These are phyloP conservation scores for Platorchestia sp. DNA, from an alignment of 1,140 invertebrate species.

Conservation along the genomic window DNA sequence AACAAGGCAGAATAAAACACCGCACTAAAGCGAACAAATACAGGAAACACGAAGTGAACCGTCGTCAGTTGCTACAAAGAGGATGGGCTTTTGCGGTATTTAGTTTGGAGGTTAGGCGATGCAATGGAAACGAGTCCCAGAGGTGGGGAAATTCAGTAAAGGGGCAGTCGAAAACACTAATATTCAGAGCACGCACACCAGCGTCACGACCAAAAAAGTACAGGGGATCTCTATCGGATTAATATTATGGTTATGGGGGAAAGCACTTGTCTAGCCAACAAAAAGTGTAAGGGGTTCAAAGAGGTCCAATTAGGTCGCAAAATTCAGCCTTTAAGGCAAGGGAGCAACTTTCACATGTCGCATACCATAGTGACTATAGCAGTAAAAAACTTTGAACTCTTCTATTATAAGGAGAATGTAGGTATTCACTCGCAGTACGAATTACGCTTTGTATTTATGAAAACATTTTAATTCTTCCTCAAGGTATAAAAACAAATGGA, in stretches of 20 bases:
- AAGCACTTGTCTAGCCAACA: neutral
- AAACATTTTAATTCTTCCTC: neutral
- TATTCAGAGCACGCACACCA: neutral
- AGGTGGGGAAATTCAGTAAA: neutral
- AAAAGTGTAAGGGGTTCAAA: neutral
- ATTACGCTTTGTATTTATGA: no score
- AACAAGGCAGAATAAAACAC: neutral
- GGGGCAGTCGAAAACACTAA: neutral
- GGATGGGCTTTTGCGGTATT: neutral
- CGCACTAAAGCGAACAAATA: neutral
- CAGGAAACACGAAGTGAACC: neutral
- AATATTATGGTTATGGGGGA: slow-evolving; percentile 16
- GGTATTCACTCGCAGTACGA: no score
- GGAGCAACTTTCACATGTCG: neutral
- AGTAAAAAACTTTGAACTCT: neutral
- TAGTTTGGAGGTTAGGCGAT: neutral
- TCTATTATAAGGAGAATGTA: neutral
- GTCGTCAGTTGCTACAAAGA: neutral
- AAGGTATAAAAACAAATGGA: neutral
- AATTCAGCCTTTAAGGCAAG: neutral
- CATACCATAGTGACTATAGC: neutral
- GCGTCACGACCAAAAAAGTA: slow-evolving; percentile 9
- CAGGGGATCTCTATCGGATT: slow-evolving; percentile 13
- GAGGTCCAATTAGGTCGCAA: slow-evolving; percentile 6
- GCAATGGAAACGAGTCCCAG: neutral